Conservation (phyloP, 1,140 invertebrate genomes). For the Drosophila erecta region DNA sequence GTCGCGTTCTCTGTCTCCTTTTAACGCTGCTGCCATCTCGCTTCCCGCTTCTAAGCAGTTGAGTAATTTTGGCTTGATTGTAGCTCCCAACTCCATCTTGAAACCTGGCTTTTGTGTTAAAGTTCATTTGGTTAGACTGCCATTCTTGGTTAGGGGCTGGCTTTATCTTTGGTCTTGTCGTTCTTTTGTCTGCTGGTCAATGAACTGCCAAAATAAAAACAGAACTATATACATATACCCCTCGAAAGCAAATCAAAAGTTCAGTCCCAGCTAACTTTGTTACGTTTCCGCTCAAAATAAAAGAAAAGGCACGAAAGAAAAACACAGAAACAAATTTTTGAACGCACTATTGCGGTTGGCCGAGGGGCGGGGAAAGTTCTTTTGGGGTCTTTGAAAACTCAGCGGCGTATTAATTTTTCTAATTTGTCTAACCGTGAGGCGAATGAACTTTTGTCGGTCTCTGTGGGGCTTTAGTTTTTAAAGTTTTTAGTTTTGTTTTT, state of each 20-base stretch:
- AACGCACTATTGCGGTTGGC: conserved; percentile 57
- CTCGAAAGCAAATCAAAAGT: conserved; percentile 74
- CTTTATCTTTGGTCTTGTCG: conserved; percentile 20
- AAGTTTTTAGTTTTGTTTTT: conserved; percentile 23
- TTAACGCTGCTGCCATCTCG: neutral
- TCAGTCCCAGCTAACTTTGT: conserved; percentile 59
- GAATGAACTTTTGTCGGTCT: conserved; percentile 68
- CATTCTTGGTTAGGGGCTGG: conserved; percentile 32
- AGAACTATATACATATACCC: conserved; percentile 40
- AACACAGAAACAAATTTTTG: conserved; percentile 44
- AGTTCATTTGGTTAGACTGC: conserved; percentile 68
- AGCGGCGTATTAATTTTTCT: conserved; percentile 80
- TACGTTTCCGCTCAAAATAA: conserved; percentile 79
- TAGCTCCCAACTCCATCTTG: conserved; percentile 37
- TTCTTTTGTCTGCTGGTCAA: conserved; percentile 75
- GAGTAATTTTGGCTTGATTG: conserved; percentile 40
- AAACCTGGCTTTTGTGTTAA: conserved; percentile 61
- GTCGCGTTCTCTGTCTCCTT: conserved; percentile 5
- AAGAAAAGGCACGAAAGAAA: conserved; percentile 37
- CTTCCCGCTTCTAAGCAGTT: conserved; percentile 15
- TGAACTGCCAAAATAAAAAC: conserved; percentile 73
- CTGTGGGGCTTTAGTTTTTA: conserved; percentile 51
- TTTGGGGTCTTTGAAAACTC: conserved; percentile 51
- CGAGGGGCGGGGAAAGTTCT: conserved; percentile 4
- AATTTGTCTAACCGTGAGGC: conserved; percentile 76